These are phyloP conservation scores for Cotesia typhae DNA, from an alignment of 1,140 invertebrate genomes.

Conservation along the genomic window DNA sequence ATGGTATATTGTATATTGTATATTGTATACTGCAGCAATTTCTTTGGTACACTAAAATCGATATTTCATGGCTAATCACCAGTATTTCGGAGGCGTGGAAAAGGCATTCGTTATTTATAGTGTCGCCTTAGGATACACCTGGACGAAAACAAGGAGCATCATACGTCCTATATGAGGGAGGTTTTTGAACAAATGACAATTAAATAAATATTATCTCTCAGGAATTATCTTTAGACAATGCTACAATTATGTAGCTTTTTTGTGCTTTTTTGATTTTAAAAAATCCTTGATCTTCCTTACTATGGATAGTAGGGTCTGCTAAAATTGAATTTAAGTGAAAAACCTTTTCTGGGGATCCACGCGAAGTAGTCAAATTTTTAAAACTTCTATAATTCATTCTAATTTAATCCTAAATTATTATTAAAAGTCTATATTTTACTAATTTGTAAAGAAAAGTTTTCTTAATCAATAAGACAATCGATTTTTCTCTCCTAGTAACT, in stretches of 20 bases:
- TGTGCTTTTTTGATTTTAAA: not conserved
- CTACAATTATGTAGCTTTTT: not conserved
- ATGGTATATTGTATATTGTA: too few relatives aligned
- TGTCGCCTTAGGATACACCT: constrained; percentile 56
- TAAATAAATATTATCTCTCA: too few relatives aligned
- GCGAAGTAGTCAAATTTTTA: too few relatives aligned
- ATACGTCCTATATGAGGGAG: constrained; percentile 35
- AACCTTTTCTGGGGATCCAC: too few relatives aligned
- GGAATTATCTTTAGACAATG: not conserved
- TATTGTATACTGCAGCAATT: constrained; percentile 42
- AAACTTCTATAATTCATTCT: too few relatives aligned
- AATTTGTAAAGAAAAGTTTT: too few relatives aligned
- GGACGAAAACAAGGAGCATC: constrained; percentile 26
- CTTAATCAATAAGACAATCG: too few relatives aligned
- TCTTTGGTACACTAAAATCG: constrained; percentile 61
- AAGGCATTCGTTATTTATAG: constrained; percentile 65
- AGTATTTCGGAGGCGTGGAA: constrained; percentile 67
- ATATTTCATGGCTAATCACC: constrained; percentile 68
- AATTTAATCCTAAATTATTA: too few relatives aligned
- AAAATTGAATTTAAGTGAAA: too few relatives aligned
- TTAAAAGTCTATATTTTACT: too few relatives aligned
- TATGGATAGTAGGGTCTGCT: too few relatives aligned
- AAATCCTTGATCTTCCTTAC: not conserved
- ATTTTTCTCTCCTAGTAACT: too few relatives aligned
- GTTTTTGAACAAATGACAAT: constrained; percentile 8